Evolutionary conservation across 2,113 vertebrate genomes (phyloP).

Genomic region (Burhinus oedicnemus): DNA sequence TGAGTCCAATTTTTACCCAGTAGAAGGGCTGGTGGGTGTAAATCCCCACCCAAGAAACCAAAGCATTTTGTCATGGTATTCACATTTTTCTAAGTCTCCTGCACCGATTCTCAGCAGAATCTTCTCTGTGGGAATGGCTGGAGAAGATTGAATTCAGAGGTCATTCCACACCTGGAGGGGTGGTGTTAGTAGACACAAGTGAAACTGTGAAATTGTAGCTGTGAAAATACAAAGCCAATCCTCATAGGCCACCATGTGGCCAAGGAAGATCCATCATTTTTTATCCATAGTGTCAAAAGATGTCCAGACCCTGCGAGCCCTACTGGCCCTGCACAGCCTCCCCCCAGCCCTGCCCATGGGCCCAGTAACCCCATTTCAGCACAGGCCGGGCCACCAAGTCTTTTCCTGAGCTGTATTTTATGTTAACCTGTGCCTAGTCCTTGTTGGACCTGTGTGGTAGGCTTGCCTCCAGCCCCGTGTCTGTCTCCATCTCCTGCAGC

Average conservation of each 20-base stretch:
- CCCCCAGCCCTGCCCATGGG: fast-evolving
- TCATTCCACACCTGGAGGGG: not conserved
- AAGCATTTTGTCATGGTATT: fast-evolving
- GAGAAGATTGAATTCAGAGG: not conserved
- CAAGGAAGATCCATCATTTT: not conserved
- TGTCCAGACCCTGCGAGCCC: not conserved
- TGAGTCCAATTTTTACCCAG: not conserved
- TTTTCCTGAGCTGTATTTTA: not conserved
- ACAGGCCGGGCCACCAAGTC: not conserved
- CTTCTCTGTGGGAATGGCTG: not conserved
- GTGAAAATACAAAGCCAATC: not conserved
- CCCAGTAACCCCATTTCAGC: not conserved
- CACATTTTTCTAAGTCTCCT: not conserved
- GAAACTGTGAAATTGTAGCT: not conserved
- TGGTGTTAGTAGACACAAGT: not conserved
- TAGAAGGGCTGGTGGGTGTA: not conserved
- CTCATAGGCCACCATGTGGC: not conserved
- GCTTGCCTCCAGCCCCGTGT: not conserved
- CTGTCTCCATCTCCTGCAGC: not conserved
- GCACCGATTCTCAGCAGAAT: not conserved
- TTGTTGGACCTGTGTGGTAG: not conserved
- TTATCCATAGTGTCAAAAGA: not conserved
- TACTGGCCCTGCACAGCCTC: not conserved
- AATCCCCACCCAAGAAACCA: not conserved
- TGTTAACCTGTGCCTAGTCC: not conserved